These are phyloP conservation scores for Campylomormyrus tamandua DNA, from an alignment of 2,113 vertebrate species.

Conservation along the genomic window DNA sequence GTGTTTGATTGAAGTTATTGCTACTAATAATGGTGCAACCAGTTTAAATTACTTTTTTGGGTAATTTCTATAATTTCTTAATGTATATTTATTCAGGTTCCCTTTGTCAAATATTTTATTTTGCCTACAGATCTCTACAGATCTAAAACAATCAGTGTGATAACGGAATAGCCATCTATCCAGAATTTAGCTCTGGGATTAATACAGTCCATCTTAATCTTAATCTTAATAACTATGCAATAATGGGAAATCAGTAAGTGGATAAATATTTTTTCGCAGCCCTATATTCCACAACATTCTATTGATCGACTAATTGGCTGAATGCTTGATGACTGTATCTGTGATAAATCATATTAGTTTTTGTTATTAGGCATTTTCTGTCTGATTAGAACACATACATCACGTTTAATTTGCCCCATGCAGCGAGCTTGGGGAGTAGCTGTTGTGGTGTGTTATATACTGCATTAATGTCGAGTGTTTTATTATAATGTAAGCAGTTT, in stretches of 20 bases:
- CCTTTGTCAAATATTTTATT: background rate
- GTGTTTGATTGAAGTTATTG: background rate
- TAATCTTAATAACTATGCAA: background rate
- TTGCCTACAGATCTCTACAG: background rate
- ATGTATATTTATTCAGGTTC: background rate
- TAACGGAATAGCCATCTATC: background rate
- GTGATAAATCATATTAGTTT: background rate
- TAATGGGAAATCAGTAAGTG: background rate
- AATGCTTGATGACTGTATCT: background rate
- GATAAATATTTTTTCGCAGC: background rate
- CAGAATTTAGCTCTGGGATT: background rate
- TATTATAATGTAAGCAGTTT: background rate
- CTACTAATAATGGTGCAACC: background rate
- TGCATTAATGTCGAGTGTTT: background rate
- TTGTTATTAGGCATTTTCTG: background rate
- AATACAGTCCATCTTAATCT: background rate
- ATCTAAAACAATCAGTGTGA: background rate
- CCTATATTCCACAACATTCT: background rate
- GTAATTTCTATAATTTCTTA: background rate
- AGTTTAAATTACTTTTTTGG: background rate
- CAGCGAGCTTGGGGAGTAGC: background rate
- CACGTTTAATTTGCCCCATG: background rate
- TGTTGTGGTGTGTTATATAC: background rate
- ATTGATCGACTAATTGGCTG: background rate
- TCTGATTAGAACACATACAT: background rate